These are phyloP conservation scores for Boulengeromyrus knoepffleri DNA, from an alignment of 2,113 vertebrate genomes.

Conservation along the genomic window DNA sequence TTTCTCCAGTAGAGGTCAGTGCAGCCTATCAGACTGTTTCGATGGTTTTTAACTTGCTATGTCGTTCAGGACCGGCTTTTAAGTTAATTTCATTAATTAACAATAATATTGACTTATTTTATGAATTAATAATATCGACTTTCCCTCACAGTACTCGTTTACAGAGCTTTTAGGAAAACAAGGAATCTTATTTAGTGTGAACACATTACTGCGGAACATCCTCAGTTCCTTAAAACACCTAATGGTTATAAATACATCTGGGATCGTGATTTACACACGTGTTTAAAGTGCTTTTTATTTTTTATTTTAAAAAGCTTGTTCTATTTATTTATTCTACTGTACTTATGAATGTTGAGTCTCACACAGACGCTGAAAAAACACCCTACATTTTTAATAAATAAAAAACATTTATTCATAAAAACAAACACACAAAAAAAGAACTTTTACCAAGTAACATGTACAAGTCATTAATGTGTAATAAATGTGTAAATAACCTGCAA, in stretches of 20 bases:
- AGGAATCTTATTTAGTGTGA: neutral
- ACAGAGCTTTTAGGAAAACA: neutral
- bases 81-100: neutral
- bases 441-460: conserved; percentile 70
- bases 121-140: neutral
- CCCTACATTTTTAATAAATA: conserved; percentile 40
- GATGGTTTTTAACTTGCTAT: neutral
- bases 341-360: neutral
- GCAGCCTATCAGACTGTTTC: neutral
- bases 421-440: conserved; percentile 44
- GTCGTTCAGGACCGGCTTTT: neutral
- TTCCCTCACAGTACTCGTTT: neutral
- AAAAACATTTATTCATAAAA: conserved; percentile 77
- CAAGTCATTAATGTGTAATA: conserved; percentile 51
- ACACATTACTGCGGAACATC: neutral
- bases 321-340: neutral
- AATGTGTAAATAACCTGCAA: conserved; percentile 54
- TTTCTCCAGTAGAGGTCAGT: conserved; percentile 7
- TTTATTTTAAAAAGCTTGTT: neutral
- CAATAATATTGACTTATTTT: neutral
- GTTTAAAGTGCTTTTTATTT: neutral
- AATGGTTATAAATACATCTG: neutral
- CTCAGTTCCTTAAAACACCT: neutral
- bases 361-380: neutral
- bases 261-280: neutral